Conservation (phyloP, 2,888 invertebrate species). For the Chalcis sispes region DNA sequence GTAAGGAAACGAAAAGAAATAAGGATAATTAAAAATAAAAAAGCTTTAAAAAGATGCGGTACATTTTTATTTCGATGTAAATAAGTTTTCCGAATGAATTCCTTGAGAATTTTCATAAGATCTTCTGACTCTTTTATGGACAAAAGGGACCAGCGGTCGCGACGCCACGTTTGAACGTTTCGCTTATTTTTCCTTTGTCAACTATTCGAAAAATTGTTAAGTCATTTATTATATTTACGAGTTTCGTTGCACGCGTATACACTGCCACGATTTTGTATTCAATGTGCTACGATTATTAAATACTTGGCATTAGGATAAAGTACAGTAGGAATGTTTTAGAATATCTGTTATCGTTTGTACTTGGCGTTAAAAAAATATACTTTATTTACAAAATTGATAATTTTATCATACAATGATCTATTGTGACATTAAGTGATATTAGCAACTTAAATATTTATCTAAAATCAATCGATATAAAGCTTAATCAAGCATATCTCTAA, state of each 20-base stretch:
- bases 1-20: not conserved
- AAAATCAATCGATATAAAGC: not conserved
- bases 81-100: conserved; percentile 39
- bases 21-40: not conserved
- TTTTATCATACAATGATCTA: too few relatives aligned
- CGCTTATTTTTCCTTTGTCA: not conserved
- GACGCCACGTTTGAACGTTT: conserved; percentile 26
- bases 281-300: not conserved
- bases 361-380: too few relatives aligned
- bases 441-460: not conserved
- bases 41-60: conserved; percentile 9
- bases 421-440: too few relatives aligned
- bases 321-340: too few relatives aligned
- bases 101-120: conserved; percentile 39
- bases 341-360: too few relatives aligned
- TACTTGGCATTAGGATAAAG: not conserved
- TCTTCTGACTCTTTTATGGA: conserved; percentile 55
- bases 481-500: too few relatives aligned
- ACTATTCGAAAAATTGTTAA: not conserved
- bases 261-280: not conserved
- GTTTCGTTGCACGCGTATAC: conserved; percentile 5
- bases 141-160: conserved; percentile 53
- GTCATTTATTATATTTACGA: not conserved
- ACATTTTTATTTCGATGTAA: conserved; percentile 44
- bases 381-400: too few relatives aligned